Evolutionary conservation across 2,888 invertebrate genomes (phyloP).

Genomic region (Leistus spinibarbis): DNA sequence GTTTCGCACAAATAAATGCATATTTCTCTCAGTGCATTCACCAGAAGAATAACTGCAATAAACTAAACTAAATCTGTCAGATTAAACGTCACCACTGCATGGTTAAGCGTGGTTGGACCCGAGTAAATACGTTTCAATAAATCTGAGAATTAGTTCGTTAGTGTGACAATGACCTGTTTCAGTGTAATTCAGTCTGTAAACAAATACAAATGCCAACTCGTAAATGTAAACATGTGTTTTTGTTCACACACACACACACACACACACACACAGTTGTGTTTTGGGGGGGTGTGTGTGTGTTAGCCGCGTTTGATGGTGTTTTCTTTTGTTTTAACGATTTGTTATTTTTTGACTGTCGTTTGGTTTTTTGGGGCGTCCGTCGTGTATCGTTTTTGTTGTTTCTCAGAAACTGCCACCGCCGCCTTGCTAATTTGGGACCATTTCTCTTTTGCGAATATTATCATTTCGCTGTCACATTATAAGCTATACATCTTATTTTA

Average conservation of each 20-base stretch:
- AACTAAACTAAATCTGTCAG: no score
- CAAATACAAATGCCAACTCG: background rate
- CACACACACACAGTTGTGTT: no score
- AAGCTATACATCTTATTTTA: no score
- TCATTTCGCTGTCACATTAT: background rate
- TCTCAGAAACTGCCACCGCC: background rate
- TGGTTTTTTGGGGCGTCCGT: no score
- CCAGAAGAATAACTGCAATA: no score
- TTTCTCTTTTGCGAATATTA: background rate
- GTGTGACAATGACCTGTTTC: background rate
- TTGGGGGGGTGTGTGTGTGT: background rate
- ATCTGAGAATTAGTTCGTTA: background rate
- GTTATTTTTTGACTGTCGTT: slow-evolving; percentile 1
- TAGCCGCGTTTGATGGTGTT: background rate
- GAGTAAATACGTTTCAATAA: background rate
- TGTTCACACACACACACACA: background rate
- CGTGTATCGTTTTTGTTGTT: background rate
- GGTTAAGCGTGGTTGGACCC: no score
- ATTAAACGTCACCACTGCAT: no score
- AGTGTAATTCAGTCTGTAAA: background rate
- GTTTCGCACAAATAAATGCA: no score
- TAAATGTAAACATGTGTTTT: background rate
- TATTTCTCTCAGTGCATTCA: no score
- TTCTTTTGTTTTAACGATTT: slow-evolving; percentile 6
- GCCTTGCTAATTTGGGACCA: background rate